These are phyloP conservation scores for Tragelaphus scriptus DNA, from an alignment of 2,113 vertebrate genomes.

Conservation along the genomic window DNA sequence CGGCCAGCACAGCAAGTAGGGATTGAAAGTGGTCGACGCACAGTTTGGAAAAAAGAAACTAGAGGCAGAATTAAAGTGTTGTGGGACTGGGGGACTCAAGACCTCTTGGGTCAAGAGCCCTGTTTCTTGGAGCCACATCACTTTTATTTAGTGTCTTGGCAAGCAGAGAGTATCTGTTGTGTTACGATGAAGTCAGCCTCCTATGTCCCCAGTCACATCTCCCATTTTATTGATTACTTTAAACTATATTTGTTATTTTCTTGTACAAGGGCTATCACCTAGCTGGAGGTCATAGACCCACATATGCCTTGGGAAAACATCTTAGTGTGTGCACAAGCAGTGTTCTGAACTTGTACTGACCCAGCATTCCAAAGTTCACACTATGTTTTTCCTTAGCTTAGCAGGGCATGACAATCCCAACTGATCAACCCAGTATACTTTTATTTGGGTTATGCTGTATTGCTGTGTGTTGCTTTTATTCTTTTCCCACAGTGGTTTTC, in stretches of 20 bases:
- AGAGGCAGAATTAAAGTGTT: not conserved
- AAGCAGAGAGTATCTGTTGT: not conserved
- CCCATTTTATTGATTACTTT: not conserved
- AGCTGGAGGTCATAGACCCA: not conserved
- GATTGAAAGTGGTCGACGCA: fast-evolving
- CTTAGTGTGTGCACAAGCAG: not conserved
- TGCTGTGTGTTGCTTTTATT: not conserved
- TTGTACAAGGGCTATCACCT: not conserved
- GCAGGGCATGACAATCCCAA: not conserved
- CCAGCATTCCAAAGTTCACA: not conserved
- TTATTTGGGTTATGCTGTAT: not conserved
- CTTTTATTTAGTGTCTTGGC: not conserved
- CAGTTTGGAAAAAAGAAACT: not conserved
- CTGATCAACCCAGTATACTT: not conserved
- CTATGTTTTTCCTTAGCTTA: not conserved
- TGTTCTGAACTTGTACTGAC: not conserved
- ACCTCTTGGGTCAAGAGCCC: not conserved
- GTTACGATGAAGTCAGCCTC: not conserved
- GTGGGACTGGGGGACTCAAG: not conserved
- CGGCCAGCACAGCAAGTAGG: not conserved
- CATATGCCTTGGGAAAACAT: not conserved
- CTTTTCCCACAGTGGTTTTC: not conserved
- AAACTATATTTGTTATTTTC: not conserved
- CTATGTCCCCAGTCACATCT: not conserved
- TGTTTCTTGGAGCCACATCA: not conserved